Percentiles rank a stretch among this genome's conserved stretches.
Conservation (phyloP, 1,140 invertebrate genomes). For the Apocrypta bakeri region DNA sequence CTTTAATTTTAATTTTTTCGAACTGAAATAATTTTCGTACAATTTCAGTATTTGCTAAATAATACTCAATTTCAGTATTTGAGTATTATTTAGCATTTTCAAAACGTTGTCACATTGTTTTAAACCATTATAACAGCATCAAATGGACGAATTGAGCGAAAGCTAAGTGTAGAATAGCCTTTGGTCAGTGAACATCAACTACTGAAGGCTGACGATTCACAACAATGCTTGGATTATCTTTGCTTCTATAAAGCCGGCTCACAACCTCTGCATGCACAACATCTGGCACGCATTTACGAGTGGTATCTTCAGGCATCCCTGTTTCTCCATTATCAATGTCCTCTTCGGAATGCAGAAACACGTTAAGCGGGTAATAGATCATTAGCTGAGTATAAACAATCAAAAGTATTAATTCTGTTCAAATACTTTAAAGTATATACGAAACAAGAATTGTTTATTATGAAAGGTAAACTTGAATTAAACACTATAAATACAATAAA, state of each 20-base stretch:
- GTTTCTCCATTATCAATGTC: background rate
- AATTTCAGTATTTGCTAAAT: too few species aligned
- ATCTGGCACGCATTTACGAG: background rate
- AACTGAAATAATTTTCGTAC: too few species aligned
- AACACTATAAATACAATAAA: too few species aligned
- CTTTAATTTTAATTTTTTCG: too few species aligned
- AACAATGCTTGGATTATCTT: slow-evolving; percentile 59
- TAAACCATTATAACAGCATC: too few species aligned
- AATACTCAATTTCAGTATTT: too few species aligned
- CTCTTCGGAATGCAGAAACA: background rate
- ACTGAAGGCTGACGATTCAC: background rate
- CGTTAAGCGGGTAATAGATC: background rate
- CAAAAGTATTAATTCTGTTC: too few species aligned
- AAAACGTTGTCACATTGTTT: too few species aligned
- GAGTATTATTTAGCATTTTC: too few species aligned
- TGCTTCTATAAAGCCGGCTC: slow-evolving; percentile 53
- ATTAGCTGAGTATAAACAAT: background rate
- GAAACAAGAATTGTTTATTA: too few species aligned
- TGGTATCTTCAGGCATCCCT: background rate
- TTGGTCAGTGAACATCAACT: slow-evolving; percentile 49
- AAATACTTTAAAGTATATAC: too few species aligned
- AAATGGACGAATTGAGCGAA: background rate
- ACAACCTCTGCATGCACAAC: slow-evolving; percentile 50
- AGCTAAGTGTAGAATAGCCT: background rate
- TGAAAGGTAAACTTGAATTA: too few species aligned